Conservation (phyloP, 2,888 invertebrate genomes). For the Oscheius sp. region DNA sequence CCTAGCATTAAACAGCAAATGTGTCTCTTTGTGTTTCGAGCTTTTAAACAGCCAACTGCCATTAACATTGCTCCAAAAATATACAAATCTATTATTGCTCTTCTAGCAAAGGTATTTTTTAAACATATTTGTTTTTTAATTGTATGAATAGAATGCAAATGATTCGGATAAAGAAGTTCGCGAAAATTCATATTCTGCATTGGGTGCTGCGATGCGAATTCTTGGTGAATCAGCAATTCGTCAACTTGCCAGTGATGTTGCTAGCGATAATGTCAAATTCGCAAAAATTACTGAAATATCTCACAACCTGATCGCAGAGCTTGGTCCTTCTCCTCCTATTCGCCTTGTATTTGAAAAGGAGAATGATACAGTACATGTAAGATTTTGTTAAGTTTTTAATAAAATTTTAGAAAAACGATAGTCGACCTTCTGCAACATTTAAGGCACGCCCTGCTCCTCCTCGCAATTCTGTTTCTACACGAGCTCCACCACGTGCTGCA, state of each 20-base stretch:
- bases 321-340: background rate
- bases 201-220: conserved; percentile 90
- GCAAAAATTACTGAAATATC: background rate
- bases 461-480: too few relatives aligned
- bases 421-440: background rate
- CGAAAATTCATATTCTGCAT: conserved; percentile 74
- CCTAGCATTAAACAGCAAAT: conserved; percentile 72
- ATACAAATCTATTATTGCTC: conserved; percentile 71
- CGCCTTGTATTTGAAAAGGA: too few relatives aligned
- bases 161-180: conserved; percentile 48
- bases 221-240: conserved; percentile 88
- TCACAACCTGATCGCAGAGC: background rate
- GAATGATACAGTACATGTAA: too few relatives aligned
- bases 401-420: too few relatives aligned
- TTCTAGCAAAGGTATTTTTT: conserved; percentile 54
- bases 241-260: conserved; percentile 84
- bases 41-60: conserved; percentile 44
- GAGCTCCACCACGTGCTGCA: too few relatives aligned
- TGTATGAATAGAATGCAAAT: conserved; percentile 29
- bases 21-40: conserved; percentile 43
- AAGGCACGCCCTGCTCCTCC: background rate
- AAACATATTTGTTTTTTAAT: background rate
- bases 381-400: too few relatives aligned
- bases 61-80: conserved; percentile 73
- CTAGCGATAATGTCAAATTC: conserved; percentile 83